Evolutionary conservation across 2,797 vertebrate species (phyloP), one percentile per base, ranked within the genome.

Genomic region (Lagocephalus sceleratus): DNA sequence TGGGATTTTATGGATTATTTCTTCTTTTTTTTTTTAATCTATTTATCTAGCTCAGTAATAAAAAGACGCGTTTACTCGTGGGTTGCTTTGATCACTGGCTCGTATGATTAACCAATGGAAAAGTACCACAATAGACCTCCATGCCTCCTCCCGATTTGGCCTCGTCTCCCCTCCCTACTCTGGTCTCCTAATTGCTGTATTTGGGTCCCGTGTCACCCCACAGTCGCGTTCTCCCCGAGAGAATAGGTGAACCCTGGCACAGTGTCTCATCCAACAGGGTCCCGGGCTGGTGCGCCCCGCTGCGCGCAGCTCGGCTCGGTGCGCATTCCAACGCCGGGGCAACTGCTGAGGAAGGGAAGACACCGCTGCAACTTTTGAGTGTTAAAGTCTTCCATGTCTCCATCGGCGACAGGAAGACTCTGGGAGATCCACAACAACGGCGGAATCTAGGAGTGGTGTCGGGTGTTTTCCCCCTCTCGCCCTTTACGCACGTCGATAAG

Each of bases 351-450:
- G 19, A 60, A 6, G 26, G 19, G 32, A 35, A 10, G 32, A 51
- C 0, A 47, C 11, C 4, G 29, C 40, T 38, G 9, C 51, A 70
- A 71, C 55, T 35, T 69, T 69, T 6, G 47, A 11, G 12, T 22
- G 55, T 56, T 41, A 42, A 10, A 15, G 49, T 64, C 65, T 47
- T 29, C 54, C 21, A 12, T 5, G 39, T 23, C 7, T 40, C 32
- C 14, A 17, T 39, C 72, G 63, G 72, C 66, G 79, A 79, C 66
- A 69, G 55, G 54, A 55, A 17, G 57, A 50, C 54, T 54, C 39
- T 38, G 65, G 68, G 73, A 63, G 60, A 59, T 53, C 58, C 46
- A 54, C 29, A 60, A 19, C 16, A 39, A 8, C 57, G 23, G 52
- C 65, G 14, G 59, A 39, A 32, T 26, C 67, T 15, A 57, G 54